phyloP scores from a whole-genome alignment of 1,140 invertebrate genomes.

The Capitella teleta region DNA sequence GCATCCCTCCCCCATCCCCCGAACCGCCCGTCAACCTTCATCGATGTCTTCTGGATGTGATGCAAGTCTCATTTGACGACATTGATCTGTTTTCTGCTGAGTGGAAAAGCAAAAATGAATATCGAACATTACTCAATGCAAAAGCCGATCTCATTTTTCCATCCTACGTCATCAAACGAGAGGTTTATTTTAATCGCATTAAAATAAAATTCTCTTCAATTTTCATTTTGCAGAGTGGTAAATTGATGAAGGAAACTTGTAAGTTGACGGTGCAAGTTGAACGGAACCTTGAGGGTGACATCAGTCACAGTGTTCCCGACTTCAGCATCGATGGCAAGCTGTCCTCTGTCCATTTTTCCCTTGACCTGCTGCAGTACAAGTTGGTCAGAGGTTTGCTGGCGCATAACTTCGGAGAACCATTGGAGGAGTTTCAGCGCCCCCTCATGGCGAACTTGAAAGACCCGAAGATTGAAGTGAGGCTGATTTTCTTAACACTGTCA shows the following conservation, averaged over 20 bases:
- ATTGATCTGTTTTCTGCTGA: constrained; percentile 68
- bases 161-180: constrained; percentile 10
- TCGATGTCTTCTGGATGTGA: constrained; percentile 59
- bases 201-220: too few species aligned
- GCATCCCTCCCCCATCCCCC: not conserved
- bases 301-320: constrained; percentile 67
- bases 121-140: too few species aligned
- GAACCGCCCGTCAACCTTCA: constrained; percentile 3
- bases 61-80: constrained; percentile 63
- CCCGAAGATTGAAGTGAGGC: constrained; percentile 32
- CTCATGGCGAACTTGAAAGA: constrained; percentile 36
- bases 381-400: constrained; percentile 74
- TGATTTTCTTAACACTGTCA: too few species aligned
- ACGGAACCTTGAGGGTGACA: constrained; percentile 63
- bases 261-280: constrained; percentile 67
- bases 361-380: constrained; percentile 77
- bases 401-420: constrained; percentile 82
- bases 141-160: constrained; percentile 9
- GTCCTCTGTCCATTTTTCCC: constrained; percentile 68
- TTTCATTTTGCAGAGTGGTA: constrained; percentile 20
- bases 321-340: constrained; percentile 71
- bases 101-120: constrained; percentile 24
- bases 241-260: constrained; percentile 65
- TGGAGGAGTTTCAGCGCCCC: constrained; percentile 52
- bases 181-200: constrained; percentile 6